These are phyloP conservation scores for Stichopus chloronotus DNA, from an alignment of 35 echinoderm and acorn worm genomes.

Conservation along the genomic window DNA sequence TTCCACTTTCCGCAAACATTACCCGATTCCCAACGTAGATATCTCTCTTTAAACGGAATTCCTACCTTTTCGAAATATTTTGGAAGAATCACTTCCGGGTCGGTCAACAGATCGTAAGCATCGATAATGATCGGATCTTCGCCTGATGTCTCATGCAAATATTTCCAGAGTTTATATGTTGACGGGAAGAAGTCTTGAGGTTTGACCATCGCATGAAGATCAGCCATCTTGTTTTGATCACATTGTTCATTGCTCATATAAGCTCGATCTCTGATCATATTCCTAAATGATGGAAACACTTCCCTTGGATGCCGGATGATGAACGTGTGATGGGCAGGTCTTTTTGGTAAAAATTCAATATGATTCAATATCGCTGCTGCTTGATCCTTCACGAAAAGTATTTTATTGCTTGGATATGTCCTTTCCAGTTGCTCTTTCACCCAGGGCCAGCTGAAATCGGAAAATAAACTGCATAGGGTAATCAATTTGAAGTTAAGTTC, in stretches of 20 bases:
- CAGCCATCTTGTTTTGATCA: neutral
- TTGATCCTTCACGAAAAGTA: conserved; percentile 34
- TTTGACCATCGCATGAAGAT: neutral
- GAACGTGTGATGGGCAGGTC: neutral
- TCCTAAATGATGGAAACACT: neutral
- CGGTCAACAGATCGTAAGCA: neutral
- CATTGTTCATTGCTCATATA: neutral
- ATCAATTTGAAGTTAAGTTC: no score
- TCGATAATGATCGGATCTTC: conserved; percentile 31
- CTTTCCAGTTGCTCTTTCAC: conserved; percentile 30
- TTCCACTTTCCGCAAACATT: conserved; percentile 2
- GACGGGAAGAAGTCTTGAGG: neutral
- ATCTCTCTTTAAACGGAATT: conserved; percentile 33
- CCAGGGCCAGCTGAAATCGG: neutral
- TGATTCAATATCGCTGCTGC: neutral
- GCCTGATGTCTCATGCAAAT: conserved; percentile 9
- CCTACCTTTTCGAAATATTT: conserved; percentile 43
- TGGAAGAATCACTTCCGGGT: conserved; percentile 23
- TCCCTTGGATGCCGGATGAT: neutral
- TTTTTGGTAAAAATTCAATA: neutral
- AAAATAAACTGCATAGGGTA: neutral
- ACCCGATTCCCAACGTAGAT: conserved; percentile 19
- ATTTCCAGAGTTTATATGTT: conserved; percentile 19
- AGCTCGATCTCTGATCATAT: neutral
- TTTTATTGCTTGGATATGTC: neutral